Evolutionary conservation across 2,888 invertebrate species (phyloP).

Genomic region (Schrankia costaestrigalis): DNA sequence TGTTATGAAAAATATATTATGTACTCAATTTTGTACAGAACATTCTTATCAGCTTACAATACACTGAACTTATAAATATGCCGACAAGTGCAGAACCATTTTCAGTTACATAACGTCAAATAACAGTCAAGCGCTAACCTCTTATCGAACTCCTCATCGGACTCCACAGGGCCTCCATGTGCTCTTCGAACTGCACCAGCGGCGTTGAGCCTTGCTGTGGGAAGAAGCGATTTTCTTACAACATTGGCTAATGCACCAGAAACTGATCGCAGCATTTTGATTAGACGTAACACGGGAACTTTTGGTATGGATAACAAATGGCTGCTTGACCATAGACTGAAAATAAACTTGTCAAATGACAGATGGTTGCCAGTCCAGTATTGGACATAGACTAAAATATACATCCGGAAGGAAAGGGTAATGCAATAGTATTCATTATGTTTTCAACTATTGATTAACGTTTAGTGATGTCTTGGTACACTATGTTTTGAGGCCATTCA

Average conservation of each 20-base stretch:
- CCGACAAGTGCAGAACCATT: slow-evolving; percentile 37
- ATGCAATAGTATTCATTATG: no score
- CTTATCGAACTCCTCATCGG: slow-evolving; percentile 92
- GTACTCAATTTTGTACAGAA: neutral
- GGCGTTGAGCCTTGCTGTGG: slow-evolving; percentile 56
- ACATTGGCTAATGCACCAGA: slow-evolving; percentile 64
- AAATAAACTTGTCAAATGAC: slow-evolving; percentile 25
- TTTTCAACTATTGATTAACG: no score
- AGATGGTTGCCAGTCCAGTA: neutral
- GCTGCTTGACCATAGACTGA: slow-evolving; percentile 50
- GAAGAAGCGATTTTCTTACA: slow-evolving; percentile 62
- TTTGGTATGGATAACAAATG: slow-evolving; percentile 68
- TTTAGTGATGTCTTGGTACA: no score
- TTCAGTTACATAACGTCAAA: slow-evolving; percentile 77
- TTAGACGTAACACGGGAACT: slow-evolving; percentile 50
- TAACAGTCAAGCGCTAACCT: slow-evolving; percentile 68
- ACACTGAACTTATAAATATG: slow-evolving; percentile 3
- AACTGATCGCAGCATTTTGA: slow-evolving; percentile 74
- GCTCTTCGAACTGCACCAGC: slow-evolving; percentile 54
- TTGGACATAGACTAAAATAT: slow-evolving; percentile 41
- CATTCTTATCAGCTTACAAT: neutral
- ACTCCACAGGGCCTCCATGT: slow-evolving; percentile 82
- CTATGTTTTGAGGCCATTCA: no score
- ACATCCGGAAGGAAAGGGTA: no score
- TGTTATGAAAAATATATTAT: no score